Evolutionary conservation across 1,140 invertebrate genomes (phyloP).

Genomic region (Nilaparvata lugens): DNA sequence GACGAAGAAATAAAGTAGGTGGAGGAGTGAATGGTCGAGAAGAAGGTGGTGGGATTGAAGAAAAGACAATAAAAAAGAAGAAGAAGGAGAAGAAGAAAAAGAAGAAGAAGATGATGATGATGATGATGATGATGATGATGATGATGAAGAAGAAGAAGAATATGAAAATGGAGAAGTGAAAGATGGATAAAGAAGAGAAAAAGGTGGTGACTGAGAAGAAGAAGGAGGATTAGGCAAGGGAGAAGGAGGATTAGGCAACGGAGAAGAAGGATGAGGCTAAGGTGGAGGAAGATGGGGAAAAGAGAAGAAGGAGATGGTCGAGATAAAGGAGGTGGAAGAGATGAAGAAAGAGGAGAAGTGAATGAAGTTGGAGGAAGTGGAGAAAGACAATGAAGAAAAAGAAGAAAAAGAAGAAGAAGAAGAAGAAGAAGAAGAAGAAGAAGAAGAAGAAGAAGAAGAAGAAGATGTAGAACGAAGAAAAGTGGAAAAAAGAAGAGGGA

Average conservation of each 20-base stretch:
- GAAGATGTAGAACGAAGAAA: neutral
- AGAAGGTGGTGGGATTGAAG: too few species aligned
- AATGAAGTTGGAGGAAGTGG: neutral
- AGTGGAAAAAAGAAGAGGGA: neutral
- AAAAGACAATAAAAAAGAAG: too few species aligned
- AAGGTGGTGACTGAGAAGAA: slow-evolving; percentile 1
- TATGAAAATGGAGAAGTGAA: neutral
- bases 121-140: neutral
- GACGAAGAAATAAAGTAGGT: too few species aligned
- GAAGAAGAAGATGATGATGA: neutral
- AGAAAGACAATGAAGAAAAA: neutral
- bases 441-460: slow-evolving; percentile 2
- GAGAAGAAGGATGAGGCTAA: too few species aligned
- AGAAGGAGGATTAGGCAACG: too few species aligned
- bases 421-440: neutral
- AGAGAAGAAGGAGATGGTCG: too few species aligned
- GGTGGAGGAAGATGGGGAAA: too few species aligned
- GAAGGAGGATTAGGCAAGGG: neutral
- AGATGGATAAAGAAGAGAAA: neutral
- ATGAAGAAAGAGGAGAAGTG: too few species aligned
- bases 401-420: neutral
- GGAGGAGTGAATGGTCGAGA: too few species aligned
- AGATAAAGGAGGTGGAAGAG: too few species aligned
- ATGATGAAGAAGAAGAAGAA: neutral
- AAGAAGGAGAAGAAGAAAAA: neutral